Base-by-base conservation (phyloP, 2,797 vertebrate genomes). In the Notolepis coatsorum region DNA sequence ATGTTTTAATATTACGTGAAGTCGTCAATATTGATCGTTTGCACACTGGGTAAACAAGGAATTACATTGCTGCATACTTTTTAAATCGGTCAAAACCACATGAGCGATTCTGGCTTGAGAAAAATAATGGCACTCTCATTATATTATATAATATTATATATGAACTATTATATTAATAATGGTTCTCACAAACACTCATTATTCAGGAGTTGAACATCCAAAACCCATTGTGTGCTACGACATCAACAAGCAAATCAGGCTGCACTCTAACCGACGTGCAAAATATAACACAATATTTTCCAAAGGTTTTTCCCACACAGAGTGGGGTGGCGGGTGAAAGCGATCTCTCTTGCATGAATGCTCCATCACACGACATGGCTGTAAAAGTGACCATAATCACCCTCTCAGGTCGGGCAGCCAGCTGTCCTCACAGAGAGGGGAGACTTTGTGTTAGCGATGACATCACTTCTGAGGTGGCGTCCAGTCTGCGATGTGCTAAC, bases 381-480 rank as follows among this genome's bases (percentile, higher is more conserved):
- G 74, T 77, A 76, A 80, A 84, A 79, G 63, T 45, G 47, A 56
- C 64, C 72, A 49, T 65, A 77, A 87, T 85, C 70, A 66, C 59
- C 61, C 10, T 45, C 50, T 83, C 68, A 61, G 48, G 62, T 69
- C 61, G 68, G 52, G 60, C 71, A 61, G 77, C 51, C 64, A 86
- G 83, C 80, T 82, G 78, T 77, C 61, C 79, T 81, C 68, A 84
- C 55, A 68, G 63, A 82, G 67, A 77, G 67, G 57, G 48, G 46
- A 79, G 82, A 86, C 79, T 81, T 77, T 80, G 69, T 61, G 56
- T 68, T 79, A 62, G 45, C 15, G 4, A 73, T 93, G 85, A 93
- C 90, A 84, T 93, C 90, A 92, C 64, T 67, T 62, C 71, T 76
- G 65, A 71, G 73, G 72, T 87, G 72, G 69, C 58, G 67, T 84